phyloP scores from a whole-genome alignment of 2,113 vertebrate species.

The Donacobius atricapilla region DNA sequence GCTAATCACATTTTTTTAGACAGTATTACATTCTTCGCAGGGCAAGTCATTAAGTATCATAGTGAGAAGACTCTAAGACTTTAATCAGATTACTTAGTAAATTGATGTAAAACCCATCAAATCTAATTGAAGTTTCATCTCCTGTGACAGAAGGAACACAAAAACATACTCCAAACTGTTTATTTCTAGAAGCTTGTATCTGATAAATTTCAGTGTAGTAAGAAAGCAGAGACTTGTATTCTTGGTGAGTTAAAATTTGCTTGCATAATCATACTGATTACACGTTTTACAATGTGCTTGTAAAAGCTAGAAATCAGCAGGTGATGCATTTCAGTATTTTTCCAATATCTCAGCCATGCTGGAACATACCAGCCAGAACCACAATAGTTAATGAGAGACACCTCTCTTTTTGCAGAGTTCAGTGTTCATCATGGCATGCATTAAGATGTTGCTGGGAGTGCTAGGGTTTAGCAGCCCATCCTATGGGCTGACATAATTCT shows the following conservation, averaged over 20 bases:
- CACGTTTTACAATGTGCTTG: constrained; percentile 1
- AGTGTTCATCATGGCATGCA: neutral
- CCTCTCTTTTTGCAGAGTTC: neutral
- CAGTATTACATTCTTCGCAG: neutral
- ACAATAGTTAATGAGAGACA: neutral
- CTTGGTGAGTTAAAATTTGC: neutral
- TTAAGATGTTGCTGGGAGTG: neutral
- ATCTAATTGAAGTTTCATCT: neutral
- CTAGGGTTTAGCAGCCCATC: neutral
- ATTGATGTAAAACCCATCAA: neutral
- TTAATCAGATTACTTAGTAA: constrained; percentile 14
- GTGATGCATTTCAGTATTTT: constrained; percentile 20
- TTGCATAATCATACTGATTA: neutral
- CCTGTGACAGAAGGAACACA: neutral
- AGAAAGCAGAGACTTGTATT: neutral
- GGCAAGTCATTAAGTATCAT: neutral
- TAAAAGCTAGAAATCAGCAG: constrained; percentile 16
- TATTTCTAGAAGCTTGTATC: neutral
- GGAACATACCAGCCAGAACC: neutral
- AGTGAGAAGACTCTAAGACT: neutral
- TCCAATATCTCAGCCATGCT: constrained; percentile 8
- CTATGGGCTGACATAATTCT: constrained; percentile 7
- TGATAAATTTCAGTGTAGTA: neutral
- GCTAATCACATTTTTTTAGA: neutral
- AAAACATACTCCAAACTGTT: neutral